Evolutionary conservation across 2,888 invertebrate species (phyloP), one percentile per base, ranked within the genome.

Genomic region (Agriotes lineatus): DNA sequence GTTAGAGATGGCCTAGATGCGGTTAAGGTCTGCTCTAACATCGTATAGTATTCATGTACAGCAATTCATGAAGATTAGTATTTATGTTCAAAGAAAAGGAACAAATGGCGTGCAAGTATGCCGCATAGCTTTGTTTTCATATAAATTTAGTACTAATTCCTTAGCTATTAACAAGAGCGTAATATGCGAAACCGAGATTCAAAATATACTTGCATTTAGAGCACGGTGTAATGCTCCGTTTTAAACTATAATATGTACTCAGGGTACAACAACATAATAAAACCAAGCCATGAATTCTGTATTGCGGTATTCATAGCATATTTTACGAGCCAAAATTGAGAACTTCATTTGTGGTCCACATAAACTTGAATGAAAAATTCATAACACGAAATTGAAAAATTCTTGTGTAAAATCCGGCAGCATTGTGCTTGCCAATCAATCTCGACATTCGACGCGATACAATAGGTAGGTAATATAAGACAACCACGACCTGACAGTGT

Each of bases 361-460:
- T 48, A 58, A 52, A 64, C 39, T 16, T 30, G 39, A 58, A 57
- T 65, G 58, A 65, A 65, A 65, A 58, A 58, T 58, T 65, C 58
- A 58, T 58, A 63, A 35, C 35, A 39, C 18, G 14, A 50, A 65
- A 65, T 65, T 65, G 65, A 65, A 65, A 64, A 65, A 58, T 65
- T 65, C 65, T 58, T 58, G 57, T 37, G 65, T 30, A 63, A 52
- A 63, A 63, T 56, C 54, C 25, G 30, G 25, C 35, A 56, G 39
- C 44, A 54, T 63, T 50, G 63, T 54, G 18, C 33, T 25, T 33
- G 22, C 42, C 63, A 65, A 65, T 65, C 65, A 65, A 65, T 58
- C 16, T 16, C 37, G 22, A 30, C 18, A 25, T 33, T 58, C 33
- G 12, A 16, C 25, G 7, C 39, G 25, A 35, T 35, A 58, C 33